Conservation (phyloP, 2,888 invertebrate species). For the Spodoptera exigua region DNA sequence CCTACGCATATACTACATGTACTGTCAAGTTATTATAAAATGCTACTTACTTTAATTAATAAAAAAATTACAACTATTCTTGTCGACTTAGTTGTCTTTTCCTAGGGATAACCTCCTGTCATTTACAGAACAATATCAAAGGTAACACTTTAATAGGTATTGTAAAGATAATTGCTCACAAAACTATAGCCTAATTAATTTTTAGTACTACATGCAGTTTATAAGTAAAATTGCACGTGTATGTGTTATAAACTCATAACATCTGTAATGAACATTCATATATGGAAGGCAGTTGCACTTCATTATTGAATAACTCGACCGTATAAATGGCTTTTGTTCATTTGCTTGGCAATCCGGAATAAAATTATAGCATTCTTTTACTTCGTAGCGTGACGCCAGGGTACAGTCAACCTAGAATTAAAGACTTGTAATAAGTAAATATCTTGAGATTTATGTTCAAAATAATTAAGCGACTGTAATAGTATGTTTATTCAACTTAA, state of each 20-base stretch:
- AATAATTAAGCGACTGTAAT: slow-evolving; percentile 77
- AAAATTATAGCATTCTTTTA: slow-evolving; percentile 65
- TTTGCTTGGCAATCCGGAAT: slow-evolving; percentile 66
- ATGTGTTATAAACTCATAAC: slow-evolving; percentile 38
- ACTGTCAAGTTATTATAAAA: no score
- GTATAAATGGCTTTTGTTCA: slow-evolving; percentile 62
- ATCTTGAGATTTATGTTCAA: slow-evolving; percentile 79
- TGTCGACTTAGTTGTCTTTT: no score
- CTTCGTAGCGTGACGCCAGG: slow-evolving; percentile 75
- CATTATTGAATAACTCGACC: slow-evolving; percentile 41
- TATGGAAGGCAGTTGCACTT: slow-evolving; percentile 32
- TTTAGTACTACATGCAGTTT: slow-evolving; percentile 13
- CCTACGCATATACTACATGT: no score
- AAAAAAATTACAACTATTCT: no score
- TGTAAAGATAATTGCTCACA: no score
- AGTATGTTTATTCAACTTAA: slow-evolving; percentile 65
- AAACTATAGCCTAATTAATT: background rate
- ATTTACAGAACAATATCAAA: no score
- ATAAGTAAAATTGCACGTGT: slow-evolving; percentile 25
- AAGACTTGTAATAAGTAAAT: slow-evolving; percentile 80
- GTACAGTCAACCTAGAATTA: slow-evolving; percentile 78
- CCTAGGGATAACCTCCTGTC: no score
- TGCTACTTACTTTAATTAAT: no score
- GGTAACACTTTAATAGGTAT: no score
- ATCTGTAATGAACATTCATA: slow-evolving; percentile 20